Evolutionary conservation across 2,888 invertebrate genomes (phyloP).

Genomic region (Apodemia hepburni): DNA sequence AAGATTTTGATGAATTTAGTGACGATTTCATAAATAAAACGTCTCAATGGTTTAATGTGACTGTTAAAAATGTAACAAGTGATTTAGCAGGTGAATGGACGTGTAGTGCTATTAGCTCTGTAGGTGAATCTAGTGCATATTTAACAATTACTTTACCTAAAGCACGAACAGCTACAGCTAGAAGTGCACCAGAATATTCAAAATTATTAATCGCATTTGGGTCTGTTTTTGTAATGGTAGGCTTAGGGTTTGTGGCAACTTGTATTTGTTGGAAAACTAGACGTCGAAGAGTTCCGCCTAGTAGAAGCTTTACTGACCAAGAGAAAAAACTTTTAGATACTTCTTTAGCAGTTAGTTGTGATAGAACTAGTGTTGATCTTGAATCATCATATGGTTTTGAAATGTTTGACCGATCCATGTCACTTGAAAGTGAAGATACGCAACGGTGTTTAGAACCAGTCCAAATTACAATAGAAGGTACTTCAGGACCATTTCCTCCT

Average conservation of each 20-base stretch:
- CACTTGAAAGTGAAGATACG: slow-evolving; percentile 71
- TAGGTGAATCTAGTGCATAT: slow-evolving; percentile 81
- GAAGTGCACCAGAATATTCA: slow-evolving; percentile 86
- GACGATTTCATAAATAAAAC: slow-evolving; percentile 68
- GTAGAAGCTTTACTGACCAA: slow-evolving; percentile 90
- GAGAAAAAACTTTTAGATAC: slow-evolving; percentile 92
- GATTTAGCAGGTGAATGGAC: slow-evolving; percentile 92
- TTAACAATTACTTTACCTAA: slow-evolving; percentile 74
- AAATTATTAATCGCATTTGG: slow-evolving; percentile 86
- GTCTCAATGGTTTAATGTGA: slow-evolving; percentile 89
- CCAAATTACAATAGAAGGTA: slow-evolving; percentile 81
- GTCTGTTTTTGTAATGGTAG: slow-evolving; percentile 83
- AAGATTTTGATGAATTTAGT: slow-evolving; percentile 57
- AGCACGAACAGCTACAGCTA: slow-evolving; percentile 87
- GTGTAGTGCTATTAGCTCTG: slow-evolving; percentile 87
- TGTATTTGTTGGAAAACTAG: slow-evolving; percentile 82
- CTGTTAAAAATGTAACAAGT: slow-evolving; percentile 90
- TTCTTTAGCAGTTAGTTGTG: slow-evolving; percentile 83
- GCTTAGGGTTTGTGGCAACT: slow-evolving; percentile 78
- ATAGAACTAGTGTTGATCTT: slow-evolving; percentile 83
- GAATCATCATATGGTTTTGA: slow-evolving; percentile 74
- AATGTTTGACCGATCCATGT: slow-evolving; percentile 75
- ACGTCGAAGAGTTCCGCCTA: slow-evolving; percentile 85
- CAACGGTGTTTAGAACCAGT: slow-evolving; percentile 77
- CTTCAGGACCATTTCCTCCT: slow-evolving; percentile 62